Evolutionary conservation across 35 echinoderm and acorn worm species (phyloP).

Genomic region (Stichopus chloronotus): DNA sequence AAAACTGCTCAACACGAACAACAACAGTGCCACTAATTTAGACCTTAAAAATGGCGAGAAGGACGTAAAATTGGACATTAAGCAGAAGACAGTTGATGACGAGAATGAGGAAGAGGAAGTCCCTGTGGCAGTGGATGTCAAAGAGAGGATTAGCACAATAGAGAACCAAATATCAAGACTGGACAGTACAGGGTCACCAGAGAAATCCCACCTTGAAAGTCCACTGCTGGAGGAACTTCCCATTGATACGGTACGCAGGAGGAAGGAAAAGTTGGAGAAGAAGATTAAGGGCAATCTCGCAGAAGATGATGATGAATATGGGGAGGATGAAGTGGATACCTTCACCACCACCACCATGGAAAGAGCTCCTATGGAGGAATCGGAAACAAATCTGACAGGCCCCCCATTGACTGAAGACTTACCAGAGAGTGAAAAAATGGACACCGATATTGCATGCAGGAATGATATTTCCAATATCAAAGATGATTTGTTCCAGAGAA

Average conservation of each 20-base stretch:
- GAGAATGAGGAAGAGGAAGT: neutral
- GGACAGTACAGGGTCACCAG: slow-evolving; percentile 47
- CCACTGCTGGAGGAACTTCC: slow-evolving; percentile 35
- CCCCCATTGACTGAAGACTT: neutral
- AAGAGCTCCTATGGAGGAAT: neutral
- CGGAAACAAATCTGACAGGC: neutral
- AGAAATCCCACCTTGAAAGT: slow-evolving; percentile 17
- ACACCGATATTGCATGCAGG: neutral
- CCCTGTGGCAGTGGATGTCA: neutral
- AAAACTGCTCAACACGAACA: slow-evolving; percentile 71
- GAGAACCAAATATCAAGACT: slow-evolving; percentile 36
- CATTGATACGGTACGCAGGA: slow-evolving; percentile 4
- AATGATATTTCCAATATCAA: neutral
- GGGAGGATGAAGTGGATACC: neutral
- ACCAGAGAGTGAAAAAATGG: neutral
- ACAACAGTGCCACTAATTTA: slow-evolving; percentile 72
- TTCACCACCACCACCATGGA: neutral
- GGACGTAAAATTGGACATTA: slow-evolving; percentile 31
- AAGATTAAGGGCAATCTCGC: slow-evolving; percentile 23
- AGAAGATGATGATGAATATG: neutral
- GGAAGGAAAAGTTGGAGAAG: slow-evolving; percentile 30
- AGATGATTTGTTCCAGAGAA: neutral
- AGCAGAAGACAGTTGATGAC: neutral
- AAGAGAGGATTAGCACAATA: slow-evolving; percentile 23
- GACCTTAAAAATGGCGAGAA: slow-evolving; percentile 1